phyloP scores from a whole-genome alignment of 2,888 invertebrate species.

The Andrena praecox region DNA sequence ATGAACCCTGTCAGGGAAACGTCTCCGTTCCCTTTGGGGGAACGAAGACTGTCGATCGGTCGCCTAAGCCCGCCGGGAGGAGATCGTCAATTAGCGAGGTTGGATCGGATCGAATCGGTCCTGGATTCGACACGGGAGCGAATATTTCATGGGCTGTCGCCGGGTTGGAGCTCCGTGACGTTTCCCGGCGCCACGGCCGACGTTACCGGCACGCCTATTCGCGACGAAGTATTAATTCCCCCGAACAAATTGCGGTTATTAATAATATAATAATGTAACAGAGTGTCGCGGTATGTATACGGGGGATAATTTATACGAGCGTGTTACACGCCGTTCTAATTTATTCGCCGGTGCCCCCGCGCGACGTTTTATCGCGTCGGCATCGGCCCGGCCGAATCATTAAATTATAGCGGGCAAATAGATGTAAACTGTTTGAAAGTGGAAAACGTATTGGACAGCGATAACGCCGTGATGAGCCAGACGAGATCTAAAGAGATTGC shows the following conservation, averaged over 20 bases:
- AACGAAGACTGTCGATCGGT: neutral
- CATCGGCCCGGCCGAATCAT: conserved; percentile 35
- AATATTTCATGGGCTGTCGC: conserved; percentile 19
- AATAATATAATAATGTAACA: conserved; percentile 45
- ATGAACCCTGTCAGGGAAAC: neutral
- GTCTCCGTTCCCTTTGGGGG: neutral
- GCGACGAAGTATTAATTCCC: conserved; percentile 34
- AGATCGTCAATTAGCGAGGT: neutral
- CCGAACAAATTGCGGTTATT: conserved; percentile 25
- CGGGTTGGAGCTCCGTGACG: neutral
- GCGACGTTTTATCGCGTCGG: conserved; percentile 46
- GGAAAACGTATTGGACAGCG: conserved; percentile 51
- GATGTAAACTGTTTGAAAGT: conserved; percentile 48
- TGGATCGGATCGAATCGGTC: neutral
- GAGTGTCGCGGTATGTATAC: conserved; percentile 1
- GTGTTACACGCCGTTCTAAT: conserved; percentile 16
- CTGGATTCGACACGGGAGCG: neutral
- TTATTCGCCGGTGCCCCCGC: conserved; percentile 32
- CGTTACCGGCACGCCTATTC: neutral
- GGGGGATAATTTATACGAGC: conserved; percentile 26
- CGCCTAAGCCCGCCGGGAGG: neutral
- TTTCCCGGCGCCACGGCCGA: neutral
- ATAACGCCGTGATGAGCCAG: conserved; percentile 49
- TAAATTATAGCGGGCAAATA: conserved; percentile 52
- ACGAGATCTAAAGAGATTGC: conserved; percentile 51